A percentile compares a stretch with the other conserved stretches of the same genome.
Conservation (phyloP, 2,797 vertebrate species). For the Rachycentron canadum region DNA sequence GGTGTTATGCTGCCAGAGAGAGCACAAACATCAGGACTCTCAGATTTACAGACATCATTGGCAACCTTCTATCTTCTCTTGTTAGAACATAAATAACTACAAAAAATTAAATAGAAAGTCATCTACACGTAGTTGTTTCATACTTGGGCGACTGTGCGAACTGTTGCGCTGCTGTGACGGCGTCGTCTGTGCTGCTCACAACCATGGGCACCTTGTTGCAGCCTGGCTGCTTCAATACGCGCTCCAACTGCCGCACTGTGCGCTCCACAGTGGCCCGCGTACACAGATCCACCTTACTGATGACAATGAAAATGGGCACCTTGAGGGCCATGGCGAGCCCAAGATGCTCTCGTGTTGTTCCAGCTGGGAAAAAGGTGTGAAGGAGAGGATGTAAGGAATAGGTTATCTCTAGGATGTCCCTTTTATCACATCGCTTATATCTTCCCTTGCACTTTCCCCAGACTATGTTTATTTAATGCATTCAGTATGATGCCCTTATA, state of each 20-base stretch:
- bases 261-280: constrained; percentile 92
- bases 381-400: neutral
- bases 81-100: neutral
- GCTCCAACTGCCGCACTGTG: constrained; percentile 95
- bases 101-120: neutral
- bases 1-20: constrained; percentile 90
- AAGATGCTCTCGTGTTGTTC: constrained; percentile 96
- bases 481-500: neutral
- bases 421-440: neutral
- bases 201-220: constrained; percentile 97
- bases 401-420: neutral
- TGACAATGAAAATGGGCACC: constrained; percentile 98
- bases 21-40: constrained; percentile 20
- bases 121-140: constrained; percentile 7
- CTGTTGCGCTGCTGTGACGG: constrained; percentile 97
- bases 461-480: neutral
- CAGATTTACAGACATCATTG: neutral
- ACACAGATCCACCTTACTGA: constrained; percentile 97
- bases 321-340: constrained; percentile 97
- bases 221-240: constrained; percentile 95
- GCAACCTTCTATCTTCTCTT: neutral
- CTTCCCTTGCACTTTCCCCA: neutral
- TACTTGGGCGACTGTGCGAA: constrained; percentile 91
- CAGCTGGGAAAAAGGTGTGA: constrained; percentile 80
- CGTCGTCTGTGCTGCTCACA: constrained; percentile 91